A percentile compares a stretch with the other conserved stretches of the same genome.
phyloP scores from a whole-genome alignment of 2,797 vertebrate species.

The Pipistrellus nathusii region DNA sequence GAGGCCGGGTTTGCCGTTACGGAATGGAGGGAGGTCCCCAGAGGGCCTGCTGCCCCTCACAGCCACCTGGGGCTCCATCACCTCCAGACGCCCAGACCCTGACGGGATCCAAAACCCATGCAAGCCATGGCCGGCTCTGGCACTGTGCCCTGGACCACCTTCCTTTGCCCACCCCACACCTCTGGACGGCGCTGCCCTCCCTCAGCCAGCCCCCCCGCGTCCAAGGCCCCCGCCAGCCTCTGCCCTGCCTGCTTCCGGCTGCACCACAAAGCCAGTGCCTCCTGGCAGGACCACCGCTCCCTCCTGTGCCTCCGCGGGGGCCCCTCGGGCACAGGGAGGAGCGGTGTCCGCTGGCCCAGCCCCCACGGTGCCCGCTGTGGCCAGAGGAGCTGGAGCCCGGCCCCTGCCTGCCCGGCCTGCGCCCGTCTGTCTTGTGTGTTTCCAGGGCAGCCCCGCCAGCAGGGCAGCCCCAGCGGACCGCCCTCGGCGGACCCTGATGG shows the following conservation, averaged over 20 bases:
- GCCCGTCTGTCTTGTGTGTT: conserved; percentile 73
- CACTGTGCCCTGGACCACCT: not conserved
- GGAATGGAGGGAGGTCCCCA: not conserved
- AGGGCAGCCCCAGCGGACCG: conserved; percentile 78
- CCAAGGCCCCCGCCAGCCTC: not conserved
- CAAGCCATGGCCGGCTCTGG: not conserved
- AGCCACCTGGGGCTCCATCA: not conserved
- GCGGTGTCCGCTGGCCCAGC: conserved; percentile 65
- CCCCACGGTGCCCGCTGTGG: not conserved
- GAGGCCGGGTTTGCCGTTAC: not conserved
- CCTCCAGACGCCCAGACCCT: not conserved
- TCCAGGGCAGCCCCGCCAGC: conserved; percentile 69
- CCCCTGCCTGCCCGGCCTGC: conserved; percentile 15
- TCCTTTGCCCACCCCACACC: not conserved
- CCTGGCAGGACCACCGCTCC: conserved; percentile 63
- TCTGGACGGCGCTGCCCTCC: conserved; percentile 50
- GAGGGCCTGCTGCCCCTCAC: not conserved
- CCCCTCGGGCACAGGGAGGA: conserved; percentile 78
- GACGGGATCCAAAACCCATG: not conserved
- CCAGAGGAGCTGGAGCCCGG: not conserved
- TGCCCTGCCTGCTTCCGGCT: not conserved
- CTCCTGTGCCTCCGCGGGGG: conserved; percentile 79
- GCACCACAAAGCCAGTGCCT: conserved; percentile 48
- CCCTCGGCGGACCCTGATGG: conserved; percentile 82
- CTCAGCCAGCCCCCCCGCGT: not conserved